Conservation (phyloP, 2,888 invertebrate species). For the Eupithecia vulgata region DNA sequence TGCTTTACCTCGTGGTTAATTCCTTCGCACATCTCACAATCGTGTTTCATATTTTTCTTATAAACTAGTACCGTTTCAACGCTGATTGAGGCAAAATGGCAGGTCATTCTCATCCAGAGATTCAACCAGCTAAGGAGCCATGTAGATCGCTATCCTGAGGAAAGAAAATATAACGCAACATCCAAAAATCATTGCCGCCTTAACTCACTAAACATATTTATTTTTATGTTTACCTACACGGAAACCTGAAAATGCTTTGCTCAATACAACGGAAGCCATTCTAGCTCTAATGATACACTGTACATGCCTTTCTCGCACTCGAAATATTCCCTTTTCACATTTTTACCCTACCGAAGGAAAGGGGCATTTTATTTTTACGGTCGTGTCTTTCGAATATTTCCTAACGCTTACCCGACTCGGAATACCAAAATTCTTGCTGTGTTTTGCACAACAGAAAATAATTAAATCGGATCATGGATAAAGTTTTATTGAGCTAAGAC, state of each 20-base stretch:
- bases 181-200: conserved; percentile 23
- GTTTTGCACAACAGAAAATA: conserved; percentile 50
- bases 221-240: conserved; percentile 20
- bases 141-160: background rate
- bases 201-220: conserved; percentile 20
- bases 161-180: conserved; percentile 2
- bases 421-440: conserved; percentile 63
- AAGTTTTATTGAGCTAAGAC: conserved; percentile 48
- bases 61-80: background rate
- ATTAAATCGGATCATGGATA: conserved; percentile 49
- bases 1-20: background rate
- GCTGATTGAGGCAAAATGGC: background rate
- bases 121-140: background rate
- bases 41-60: background rate
- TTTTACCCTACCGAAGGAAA: conserved; percentile 58
- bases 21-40: background rate
- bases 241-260: conserved; percentile 25
- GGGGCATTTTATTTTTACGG: conserved; percentile 72
- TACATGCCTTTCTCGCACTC: conserved; percentile 56
- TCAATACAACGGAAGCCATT: conserved; percentile 55
- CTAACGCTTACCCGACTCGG: conserved; percentile 56
- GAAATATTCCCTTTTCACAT: conserved; percentile 64
- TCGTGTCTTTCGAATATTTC: conserved; percentile 68
- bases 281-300: conserved; percentile 48
- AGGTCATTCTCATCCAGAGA: background rate